Conservation (phyloP, 2,113 vertebrate species). For the Chrysochloris asiatica region DNA sequence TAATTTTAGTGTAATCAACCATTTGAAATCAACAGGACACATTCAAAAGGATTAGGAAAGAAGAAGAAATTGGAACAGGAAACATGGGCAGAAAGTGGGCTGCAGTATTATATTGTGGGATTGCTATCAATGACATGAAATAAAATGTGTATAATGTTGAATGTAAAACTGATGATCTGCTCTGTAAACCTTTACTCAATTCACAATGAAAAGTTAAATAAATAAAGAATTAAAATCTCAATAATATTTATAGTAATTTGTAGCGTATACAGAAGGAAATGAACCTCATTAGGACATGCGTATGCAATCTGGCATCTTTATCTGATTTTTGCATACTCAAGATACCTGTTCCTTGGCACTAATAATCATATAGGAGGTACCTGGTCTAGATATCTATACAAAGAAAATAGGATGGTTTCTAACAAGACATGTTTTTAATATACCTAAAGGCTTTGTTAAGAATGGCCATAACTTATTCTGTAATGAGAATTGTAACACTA, state of each 20-base stretch:
- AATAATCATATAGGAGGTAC: neutral
- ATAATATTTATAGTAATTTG: neutral
- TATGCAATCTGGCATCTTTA: neutral
- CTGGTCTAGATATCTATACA: neutral
- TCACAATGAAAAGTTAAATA: neutral
- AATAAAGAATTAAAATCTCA: conserved; percentile 1
- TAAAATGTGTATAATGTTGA: too few species aligned
- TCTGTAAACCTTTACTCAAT: too few species aligned
- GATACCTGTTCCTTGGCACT: neutral
- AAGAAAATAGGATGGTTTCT: neutral
- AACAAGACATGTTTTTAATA: neutral
- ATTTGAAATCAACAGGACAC: too few species aligned
- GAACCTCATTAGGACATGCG: neutral
- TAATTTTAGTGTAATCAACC: too few species aligned
- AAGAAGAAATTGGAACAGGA: too few species aligned
- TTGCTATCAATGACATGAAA: too few species aligned
- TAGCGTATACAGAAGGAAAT: neutral
- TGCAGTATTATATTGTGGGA: too few species aligned
- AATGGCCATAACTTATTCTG: neutral
- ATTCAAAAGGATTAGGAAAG: too few species aligned
- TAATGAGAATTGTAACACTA: conserved; percentile 35
- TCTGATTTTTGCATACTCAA: neutral
- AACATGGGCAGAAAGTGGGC: too few species aligned
- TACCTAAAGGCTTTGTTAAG: neutral
- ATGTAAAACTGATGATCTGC: too few species aligned